Conservation (phyloP, 2,113 vertebrate genomes). For the Colius striatus region DNA sequence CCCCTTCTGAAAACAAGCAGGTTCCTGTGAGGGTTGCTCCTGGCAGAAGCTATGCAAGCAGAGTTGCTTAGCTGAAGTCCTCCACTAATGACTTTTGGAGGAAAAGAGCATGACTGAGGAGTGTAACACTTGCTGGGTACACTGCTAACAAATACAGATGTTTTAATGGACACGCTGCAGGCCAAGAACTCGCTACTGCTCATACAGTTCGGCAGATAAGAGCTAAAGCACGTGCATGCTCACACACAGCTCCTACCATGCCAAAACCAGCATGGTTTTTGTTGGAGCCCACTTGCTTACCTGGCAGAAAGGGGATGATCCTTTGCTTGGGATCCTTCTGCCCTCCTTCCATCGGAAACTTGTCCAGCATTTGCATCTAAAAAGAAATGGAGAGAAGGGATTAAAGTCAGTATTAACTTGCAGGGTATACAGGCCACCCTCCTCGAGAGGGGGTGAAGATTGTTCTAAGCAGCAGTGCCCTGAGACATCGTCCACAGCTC, state of each 20-base stretch:
- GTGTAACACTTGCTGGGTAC: not conserved
- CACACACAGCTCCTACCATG: not conserved
- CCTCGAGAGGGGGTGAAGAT: not conserved
- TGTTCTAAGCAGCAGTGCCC: not conserved
- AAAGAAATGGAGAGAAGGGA: not conserved
- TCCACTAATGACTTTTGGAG: not conserved
- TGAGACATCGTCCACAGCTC: not conserved
- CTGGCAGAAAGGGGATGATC: constrained; percentile 97
- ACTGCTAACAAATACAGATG: not conserved
- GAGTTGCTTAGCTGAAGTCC: not conserved
- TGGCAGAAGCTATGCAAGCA: not conserved
- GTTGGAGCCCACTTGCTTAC: constrained; percentile 67
- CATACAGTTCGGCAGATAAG: not conserved
- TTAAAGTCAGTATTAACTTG: not conserved
- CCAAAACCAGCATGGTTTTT: not conserved
- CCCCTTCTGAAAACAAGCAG: not conserved
- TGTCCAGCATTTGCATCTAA: constrained; percentile 99
- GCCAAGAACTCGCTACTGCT: not conserved
- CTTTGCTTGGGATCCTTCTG: constrained; percentile 98
- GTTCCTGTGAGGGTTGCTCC: not conserved
- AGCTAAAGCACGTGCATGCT: not conserved
- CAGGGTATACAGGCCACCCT: not conserved
- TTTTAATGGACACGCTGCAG: not conserved
- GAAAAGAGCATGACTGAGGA: not conserved
- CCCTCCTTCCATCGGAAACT: constrained; percentile 98